Conservation (phyloP, 2,797 vertebrate species). For the Tokudaia tokunoshimensis region DNA sequence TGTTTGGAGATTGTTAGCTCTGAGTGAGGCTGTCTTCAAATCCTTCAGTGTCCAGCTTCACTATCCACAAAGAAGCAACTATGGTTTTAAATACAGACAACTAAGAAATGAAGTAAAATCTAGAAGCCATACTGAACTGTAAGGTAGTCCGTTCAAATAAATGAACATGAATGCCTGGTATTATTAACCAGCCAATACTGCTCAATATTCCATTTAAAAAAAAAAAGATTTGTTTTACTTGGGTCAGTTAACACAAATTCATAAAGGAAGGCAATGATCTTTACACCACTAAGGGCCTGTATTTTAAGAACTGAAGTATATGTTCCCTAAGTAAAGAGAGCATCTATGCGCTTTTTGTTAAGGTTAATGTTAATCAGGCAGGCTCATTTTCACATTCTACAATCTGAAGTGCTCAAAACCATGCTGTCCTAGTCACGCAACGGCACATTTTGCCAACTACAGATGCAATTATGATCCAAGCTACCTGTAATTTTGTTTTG, state of each 20-base stretch:
- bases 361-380: background rate
- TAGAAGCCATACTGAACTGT: slow-evolving; percentile 40
- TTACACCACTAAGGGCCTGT: slow-evolving; percentile 43
- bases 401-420: slow-evolving; percentile 60
- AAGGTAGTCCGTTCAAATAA: slow-evolving; percentile 18
- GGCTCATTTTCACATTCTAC: slow-evolving; percentile 53
- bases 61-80: background rate
- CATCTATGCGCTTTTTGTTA: slow-evolving; percentile 38
- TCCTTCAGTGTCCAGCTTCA: background rate
- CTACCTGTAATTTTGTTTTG: slow-evolving; percentile 61
- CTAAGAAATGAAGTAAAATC: slow-evolving; percentile 54
- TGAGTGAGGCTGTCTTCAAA: background rate
- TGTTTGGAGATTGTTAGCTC: background rate
- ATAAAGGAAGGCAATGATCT: slow-evolving; percentile 58
- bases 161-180: slow-evolving; percentile 37
- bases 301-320: slow-evolving; percentile 59
- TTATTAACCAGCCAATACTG: slow-evolving; percentile 48
- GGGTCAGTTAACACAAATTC: slow-evolving; percentile 59
- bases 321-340: slow-evolving; percentile 33
- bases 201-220: background rate
- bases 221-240: background rate
- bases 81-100: slow-evolving; percentile 55
- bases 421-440: slow-evolving; percentile 54
- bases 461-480: slow-evolving; percentile 57
- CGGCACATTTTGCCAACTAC: slow-evolving; percentile 48